Conservation (phyloP, 2,797 vertebrate genomes). For the Diceros bicornis region DNA sequence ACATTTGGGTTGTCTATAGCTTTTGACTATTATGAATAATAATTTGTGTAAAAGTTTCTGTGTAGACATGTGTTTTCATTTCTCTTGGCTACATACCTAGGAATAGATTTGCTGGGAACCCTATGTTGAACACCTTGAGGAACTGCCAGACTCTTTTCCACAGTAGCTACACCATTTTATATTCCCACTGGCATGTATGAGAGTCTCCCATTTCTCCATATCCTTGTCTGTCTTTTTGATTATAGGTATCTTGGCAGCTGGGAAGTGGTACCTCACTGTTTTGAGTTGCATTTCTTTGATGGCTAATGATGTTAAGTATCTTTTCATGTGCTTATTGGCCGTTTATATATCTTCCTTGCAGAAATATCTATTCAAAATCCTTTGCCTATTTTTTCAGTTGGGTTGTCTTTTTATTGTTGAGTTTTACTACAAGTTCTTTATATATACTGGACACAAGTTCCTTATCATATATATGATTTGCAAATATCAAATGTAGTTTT, state of each 20-base stretch:
- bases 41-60: not conserved
- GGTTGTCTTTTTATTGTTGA: not conserved
- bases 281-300: not conserved
- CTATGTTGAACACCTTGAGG: not conserved
- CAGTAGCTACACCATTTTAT: not conserved
- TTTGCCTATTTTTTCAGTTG: not conserved
- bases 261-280: not conserved
- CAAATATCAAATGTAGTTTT: conserved; percentile 14
- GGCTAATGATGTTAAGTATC: not conserved
- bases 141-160: not conserved
- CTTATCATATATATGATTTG: conserved; percentile 25
- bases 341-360: not conserved
- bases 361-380: not conserved
- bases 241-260: not conserved
- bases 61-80: not conserved
- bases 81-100: not conserved
- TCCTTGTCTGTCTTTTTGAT: not conserved
- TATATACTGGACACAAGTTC: not conserved
- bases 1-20: not conserved
- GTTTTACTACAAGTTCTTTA: not conserved
- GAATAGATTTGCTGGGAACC: not conserved
- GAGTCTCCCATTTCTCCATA: not conserved
- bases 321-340: not conserved
- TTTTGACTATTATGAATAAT: not conserved
- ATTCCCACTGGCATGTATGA: not conserved